phyloP scores from a whole-genome alignment of 2,888 invertebrate genomes.

The Leptinotarsa rubiginosa region DNA sequence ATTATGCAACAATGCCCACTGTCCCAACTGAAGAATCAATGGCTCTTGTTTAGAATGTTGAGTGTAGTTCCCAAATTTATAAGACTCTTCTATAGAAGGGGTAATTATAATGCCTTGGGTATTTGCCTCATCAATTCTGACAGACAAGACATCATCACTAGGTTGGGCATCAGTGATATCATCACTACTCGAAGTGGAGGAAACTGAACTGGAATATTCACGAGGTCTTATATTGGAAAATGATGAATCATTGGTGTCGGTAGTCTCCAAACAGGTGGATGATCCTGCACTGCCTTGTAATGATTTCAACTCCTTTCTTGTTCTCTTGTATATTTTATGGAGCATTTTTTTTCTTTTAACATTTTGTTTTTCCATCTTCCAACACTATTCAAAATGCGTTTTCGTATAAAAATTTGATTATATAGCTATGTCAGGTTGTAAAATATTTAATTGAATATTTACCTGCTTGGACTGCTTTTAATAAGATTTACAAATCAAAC shows the following conservation, averaged over 20 bases:
- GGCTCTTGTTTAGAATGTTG: background rate
- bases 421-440: too few relatives aligned
- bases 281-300: background rate
- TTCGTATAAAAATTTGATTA: too few relatives aligned
- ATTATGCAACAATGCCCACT: slow-evolving; percentile 22
- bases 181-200: background rate
- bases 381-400: too few relatives aligned
- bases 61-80: background rate
- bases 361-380: background rate
- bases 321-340: background rate
- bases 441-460: too few relatives aligned
- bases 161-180: slow-evolving; percentile 5
- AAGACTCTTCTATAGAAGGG: background rate
- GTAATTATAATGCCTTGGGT: background rate
- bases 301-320: slow-evolving; percentile 6
- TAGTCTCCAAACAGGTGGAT: background rate
- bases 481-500: too few relatives aligned
- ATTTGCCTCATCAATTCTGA: background rate
- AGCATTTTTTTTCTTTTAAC: background rate
- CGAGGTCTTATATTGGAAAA: background rate
- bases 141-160: slow-evolving; percentile 2
- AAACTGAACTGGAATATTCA: background rate
- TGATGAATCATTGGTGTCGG: background rate
- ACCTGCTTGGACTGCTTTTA: too few relatives aligned
- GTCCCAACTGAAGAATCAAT: slow-evolving; percentile 6